Conservation (phyloP, 2,113 vertebrate species). For the Furnarius figulus region DNA sequence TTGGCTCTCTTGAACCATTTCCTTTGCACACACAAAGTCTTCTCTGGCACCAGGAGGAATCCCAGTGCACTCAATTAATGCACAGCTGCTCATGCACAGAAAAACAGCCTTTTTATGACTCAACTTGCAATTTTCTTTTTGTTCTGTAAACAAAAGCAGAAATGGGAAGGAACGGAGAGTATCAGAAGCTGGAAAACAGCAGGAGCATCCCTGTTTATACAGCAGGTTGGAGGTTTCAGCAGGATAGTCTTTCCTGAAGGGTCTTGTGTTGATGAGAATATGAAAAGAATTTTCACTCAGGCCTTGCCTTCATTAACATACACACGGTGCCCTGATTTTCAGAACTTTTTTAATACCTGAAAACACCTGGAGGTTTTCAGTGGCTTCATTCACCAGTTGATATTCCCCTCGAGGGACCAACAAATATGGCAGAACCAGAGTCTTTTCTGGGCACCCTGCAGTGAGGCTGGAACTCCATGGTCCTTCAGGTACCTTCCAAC, state of each 20-base stretch:
- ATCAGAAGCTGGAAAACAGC: background rate
- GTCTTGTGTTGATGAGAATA: background rate
- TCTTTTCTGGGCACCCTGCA: background rate
- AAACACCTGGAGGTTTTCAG: background rate
- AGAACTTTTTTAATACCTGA: background rate
- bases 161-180: background rate
- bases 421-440: background rate
- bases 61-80: constrained; percentile 44
- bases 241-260: background rate
- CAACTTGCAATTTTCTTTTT: background rate
- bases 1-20: background rate
- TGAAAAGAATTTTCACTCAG: background rate
- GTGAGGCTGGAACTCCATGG: background rate
- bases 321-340: background rate
- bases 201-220: background rate
- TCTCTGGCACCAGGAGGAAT: background rate
- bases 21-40: background rate
- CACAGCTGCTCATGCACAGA: background rate
- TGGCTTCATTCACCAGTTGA: background rate
- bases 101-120: background rate
- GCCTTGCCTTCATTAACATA: background rate
- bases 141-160: background rate
- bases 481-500: background rate
- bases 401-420: background rate
- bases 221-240: background rate